A percentile compares a stretch with the other conserved stretches of the same genome.
Evolutionary conservation across 2,113 vertebrate genomes (phyloP).

Genomic region (Taurulus bubalis): DNA sequence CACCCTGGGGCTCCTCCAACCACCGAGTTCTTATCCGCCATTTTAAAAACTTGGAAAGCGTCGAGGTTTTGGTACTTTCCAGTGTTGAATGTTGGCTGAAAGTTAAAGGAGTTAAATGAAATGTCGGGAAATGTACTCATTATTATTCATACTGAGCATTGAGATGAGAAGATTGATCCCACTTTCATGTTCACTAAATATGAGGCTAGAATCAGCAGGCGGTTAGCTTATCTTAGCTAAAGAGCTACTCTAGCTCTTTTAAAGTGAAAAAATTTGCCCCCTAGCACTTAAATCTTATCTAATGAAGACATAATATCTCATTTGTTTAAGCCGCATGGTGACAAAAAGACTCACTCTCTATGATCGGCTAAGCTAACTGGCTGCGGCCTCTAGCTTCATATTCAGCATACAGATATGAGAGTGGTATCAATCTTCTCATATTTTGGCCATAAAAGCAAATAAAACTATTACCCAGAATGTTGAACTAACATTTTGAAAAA

Average conservation of each 20-base stretch:
- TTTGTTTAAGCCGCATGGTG: not conserved
- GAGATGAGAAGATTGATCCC: not conserved
- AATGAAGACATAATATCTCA: not conserved
- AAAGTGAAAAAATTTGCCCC: not conserved
- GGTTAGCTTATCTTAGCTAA: constrained; percentile 3
- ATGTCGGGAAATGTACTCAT: not conserved
- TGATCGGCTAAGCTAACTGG: not conserved
- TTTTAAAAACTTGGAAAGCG: constrained; percentile 23
- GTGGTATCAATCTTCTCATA: not conserved
- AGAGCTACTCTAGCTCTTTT: not conserved
- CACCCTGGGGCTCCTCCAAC: constrained; percentile 41
- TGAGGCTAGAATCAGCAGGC: not conserved
- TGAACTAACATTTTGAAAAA: not conserved
- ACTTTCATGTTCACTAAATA: not conserved
- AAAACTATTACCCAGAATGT: not conserved
- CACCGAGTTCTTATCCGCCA: constrained; percentile 21
- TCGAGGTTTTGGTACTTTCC: not conserved
- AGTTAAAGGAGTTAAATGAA: not conserved
- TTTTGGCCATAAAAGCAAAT: not conserved
- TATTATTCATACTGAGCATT: not conserved
- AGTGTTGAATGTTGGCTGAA: constrained; percentile 8
- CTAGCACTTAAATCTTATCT: not conserved
- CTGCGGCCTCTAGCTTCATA: no score
- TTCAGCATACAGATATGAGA: not conserved
- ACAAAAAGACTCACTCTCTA: not conserved